Evolutionary conservation across 1,140 invertebrate genomes (phyloP), one percentile per base, ranked within the genome.

Genomic region (Drosophila bifasciata): DNA sequence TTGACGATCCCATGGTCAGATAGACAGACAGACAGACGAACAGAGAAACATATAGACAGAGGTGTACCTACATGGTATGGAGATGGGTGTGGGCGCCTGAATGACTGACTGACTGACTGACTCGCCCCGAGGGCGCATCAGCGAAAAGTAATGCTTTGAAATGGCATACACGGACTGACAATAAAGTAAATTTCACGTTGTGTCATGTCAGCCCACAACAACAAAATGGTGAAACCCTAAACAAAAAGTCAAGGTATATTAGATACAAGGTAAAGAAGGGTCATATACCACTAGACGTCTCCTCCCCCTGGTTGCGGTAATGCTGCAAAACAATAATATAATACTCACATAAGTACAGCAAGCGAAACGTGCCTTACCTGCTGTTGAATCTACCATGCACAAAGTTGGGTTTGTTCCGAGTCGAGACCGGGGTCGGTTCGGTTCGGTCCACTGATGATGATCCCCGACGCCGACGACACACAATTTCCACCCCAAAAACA

Each of bases 111-210:
- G 25, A 55, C 52, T 62, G 61, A 56, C 52, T 62, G 61, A 74
- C 73, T 74, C 46, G 83, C 59, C 83, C 67, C 69, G 81, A 81
- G 78, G 81, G 81, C 81, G 69, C 81, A 81, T 81, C 83, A 59
- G 63, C 63, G 50, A 68, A 86, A 85, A 80, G 85, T 66, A 75
- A 77, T 86, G 83, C 72, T 85, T 86, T 81, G 60, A 85, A 79
- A 85, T 80, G 77, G 64, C 76, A 86, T 79, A 85, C 70, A 73
- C 80, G 79, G 43, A 74, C 69, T 86, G 81, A 81, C 68, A 88
- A 86, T 86, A 86, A 88, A 86, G 69, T 81, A 79, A 86, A 86
- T 86, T 86, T 86, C 78, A 86, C 78, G 81, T 81, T 85, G 77
- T 85, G 77, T 85, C 83, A 85, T 86, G 73, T 81, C 81, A 75